Percentiles rank a stretch among this genome's conserved stretches.
These are phyloP conservation scores for Drosophila borealis DNA, from an alignment of 2,888 invertebrate genomes.

Conservation along the genomic window DNA sequence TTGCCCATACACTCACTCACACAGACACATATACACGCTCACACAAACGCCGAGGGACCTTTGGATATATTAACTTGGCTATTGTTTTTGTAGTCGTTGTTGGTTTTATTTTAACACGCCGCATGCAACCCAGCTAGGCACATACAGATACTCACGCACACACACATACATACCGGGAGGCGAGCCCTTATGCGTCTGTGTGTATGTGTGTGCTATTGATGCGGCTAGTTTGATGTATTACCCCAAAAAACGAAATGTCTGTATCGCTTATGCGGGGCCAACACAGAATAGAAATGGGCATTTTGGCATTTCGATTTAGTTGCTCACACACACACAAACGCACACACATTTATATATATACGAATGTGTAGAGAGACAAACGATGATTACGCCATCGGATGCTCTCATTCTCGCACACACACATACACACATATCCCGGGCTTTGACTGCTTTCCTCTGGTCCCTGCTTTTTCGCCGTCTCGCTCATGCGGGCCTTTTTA, in stretches of 20 bases:
- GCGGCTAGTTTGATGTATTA: constrained; percentile 84
- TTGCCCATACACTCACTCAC: constrained; percentile 53
- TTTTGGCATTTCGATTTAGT: constrained; percentile 82
- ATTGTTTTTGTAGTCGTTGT: constrained; percentile 75
- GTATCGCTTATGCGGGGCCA: constrained; percentile 82
- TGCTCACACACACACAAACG: constrained; percentile 59
- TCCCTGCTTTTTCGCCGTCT: constrained; percentile 57
- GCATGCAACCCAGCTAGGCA: constrained; percentile 66
- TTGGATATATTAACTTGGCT: constrained; percentile 76
- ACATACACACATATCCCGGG: constrained; percentile 22
- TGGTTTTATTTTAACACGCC: constrained; percentile 78
- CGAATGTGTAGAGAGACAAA: constrained; percentile 67
- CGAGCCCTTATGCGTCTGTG: constrained; percentile 11
- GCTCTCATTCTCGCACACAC: constrained; percentile 69
- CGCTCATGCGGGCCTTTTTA: constrained; percentile 82
- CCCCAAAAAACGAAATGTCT: constrained; percentile 80
- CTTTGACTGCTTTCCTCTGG: constrained; percentile 23
- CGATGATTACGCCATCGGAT: constrained; percentile 80
- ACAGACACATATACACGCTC: constrained; percentile 6
- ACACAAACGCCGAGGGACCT: constrained; percentile 25
- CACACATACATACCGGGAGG: constrained; percentile 10
- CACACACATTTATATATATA: constrained; percentile 14
- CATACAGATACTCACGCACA: constrained; percentile 23
- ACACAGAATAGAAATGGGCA: constrained; percentile 80
- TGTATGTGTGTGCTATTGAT: constrained; percentile 73